These are phyloP conservation scores for Scaptomyza polygonia DNA, from an alignment of 2,888 invertebrate species.

Conservation along the genomic window DNA sequence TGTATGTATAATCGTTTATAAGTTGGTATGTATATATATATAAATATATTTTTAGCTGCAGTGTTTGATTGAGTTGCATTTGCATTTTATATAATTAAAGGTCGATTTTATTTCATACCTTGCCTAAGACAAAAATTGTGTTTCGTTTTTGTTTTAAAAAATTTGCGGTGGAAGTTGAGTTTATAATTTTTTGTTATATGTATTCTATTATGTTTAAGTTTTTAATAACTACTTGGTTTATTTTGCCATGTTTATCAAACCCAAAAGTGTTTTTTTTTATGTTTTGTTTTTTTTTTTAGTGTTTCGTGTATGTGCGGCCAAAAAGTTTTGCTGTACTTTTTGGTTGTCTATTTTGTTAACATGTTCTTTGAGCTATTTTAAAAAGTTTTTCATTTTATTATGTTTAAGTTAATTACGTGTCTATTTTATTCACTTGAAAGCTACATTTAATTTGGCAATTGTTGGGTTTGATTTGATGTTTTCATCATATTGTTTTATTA, in stretches of 20 bases:
- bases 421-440: slow-evolving; percentile 82
- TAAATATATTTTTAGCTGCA: slow-evolving; percentile 59
- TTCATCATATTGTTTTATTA: slow-evolving; percentile 28
- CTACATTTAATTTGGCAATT: slow-evolving; percentile 84
- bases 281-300: slow-evolving; percentile 14
- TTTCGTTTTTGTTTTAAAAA: slow-evolving; percentile 68
- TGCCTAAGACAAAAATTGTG: slow-evolving; percentile 79
- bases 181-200: slow-evolving; percentile 66
- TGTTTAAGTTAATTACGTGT: slow-evolving; percentile 68
- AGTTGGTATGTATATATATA: slow-evolving; percentile 49
- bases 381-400: slow-evolving; percentile 38
- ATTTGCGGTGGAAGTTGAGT: slow-evolving; percentile 80
- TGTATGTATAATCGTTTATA: slow-evolving; percentile 30
- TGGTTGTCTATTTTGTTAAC: slow-evolving; percentile 50
- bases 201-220: slow-evolving; percentile 58
- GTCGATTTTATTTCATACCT: slow-evolving; percentile 56
- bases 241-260: slow-evolving; percentile 67
- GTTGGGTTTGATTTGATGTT: slow-evolving; percentile 82
- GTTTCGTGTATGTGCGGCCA: slow-evolving; percentile 47
- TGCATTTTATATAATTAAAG: slow-evolving; percentile 69
- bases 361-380: slow-evolving; percentile 52
- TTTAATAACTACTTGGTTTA: slow-evolving; percentile 71
- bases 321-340: slow-evolving; percentile 66
- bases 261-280: slow-evolving; percentile 55
- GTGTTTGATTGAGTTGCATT: slow-evolving; percentile 73